Conservation (phyloP, 2,888 invertebrate species). For the Abscondita cerata region DNA sequence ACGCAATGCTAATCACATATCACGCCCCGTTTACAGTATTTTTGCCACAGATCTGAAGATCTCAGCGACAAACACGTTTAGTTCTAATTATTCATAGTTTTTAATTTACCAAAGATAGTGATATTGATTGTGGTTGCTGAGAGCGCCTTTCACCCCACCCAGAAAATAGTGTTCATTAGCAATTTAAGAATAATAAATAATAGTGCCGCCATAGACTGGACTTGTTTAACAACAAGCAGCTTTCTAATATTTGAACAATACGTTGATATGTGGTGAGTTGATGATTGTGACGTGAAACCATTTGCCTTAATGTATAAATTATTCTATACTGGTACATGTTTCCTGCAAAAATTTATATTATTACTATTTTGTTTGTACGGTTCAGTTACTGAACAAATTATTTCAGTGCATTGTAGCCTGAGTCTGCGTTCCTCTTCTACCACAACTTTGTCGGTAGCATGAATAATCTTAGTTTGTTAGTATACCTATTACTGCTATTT, state of each 20-base stretch:
- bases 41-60: slow-evolving; percentile 45
- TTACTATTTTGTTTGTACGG: too few relatives aligned
- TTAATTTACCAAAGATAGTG: slow-evolving; percentile 59
- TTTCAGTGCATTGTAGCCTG: slow-evolving; percentile 47
- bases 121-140: slow-evolving; percentile 44
- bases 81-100: slow-evolving; percentile 41
- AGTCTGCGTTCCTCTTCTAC: slow-evolving; percentile 54
- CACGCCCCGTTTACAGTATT: slow-evolving; percentile 35
- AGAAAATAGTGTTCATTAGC: slow-evolving; percentile 48
- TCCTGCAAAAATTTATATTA: slow-evolving; percentile 20
- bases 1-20: slow-evolving; percentile 50
- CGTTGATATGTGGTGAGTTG: slow-evolving; percentile 29
- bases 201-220: slow-evolving; percentile 24
- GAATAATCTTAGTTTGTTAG: slow-evolving; percentile 39
- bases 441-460: slow-evolving; percentile 29
- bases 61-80: slow-evolving; percentile 34
- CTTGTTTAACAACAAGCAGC: slow-evolving; percentile 21
- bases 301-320: slow-evolving; percentile 51
- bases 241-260: slow-evolving; percentile 28
- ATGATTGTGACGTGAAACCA: slow-evolving; percentile 37
- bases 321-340: slow-evolving; percentile 34
- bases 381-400: slow-evolving; percentile 24
- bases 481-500: slow-evolving; percentile 57
- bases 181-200: slow-evolving; percentile 35
- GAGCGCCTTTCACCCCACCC: slow-evolving; percentile 36